Evolutionary conservation across 2,888 invertebrate genomes (phyloP).

Genomic region (Limnephilus lunatus): DNA sequence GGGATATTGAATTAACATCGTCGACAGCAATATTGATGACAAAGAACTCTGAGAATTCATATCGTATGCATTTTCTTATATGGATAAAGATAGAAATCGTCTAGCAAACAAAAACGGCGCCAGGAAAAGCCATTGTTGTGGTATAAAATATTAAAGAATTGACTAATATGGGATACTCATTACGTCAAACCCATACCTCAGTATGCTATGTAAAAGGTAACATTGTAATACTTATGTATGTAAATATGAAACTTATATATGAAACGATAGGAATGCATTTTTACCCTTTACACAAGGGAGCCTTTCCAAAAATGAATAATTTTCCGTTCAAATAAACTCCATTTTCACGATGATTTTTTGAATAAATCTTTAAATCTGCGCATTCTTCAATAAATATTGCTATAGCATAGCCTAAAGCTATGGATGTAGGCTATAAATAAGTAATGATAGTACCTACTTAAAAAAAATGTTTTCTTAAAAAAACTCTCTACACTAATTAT

Average conservation of each 20-base stretch:
- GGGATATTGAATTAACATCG: conserved; percentile 3
- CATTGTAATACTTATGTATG: no score
- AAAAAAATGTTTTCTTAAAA: no score
- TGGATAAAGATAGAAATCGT: not conserved
- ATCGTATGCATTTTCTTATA: not conserved
- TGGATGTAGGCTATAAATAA: no score
- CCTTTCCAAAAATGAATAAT: not conserved
- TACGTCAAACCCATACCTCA: not conserved
- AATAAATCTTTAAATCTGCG: no score
- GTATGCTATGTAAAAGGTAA: not conserved
- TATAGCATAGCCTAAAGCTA: no score
- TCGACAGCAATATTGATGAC: not conserved
- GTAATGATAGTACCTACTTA: no score
- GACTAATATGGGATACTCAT: not conserved
- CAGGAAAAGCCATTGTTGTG: not conserved
- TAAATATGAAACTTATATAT: no score
- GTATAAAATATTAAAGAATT: not conserved
- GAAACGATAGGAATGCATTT: not conserved
- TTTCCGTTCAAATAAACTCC: not conserved
- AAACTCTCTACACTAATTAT: not conserved
- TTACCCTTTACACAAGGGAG: no score
- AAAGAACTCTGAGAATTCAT: not conserved
- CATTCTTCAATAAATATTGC: no score
- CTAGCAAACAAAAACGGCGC: not conserved
- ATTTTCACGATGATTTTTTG: not conserved